Evolutionary conservation across 2,113 vertebrate genomes (phyloP), one percentile per base, ranked within the genome.

Genomic region (zebrafish (Danio rerio)): DNA sequence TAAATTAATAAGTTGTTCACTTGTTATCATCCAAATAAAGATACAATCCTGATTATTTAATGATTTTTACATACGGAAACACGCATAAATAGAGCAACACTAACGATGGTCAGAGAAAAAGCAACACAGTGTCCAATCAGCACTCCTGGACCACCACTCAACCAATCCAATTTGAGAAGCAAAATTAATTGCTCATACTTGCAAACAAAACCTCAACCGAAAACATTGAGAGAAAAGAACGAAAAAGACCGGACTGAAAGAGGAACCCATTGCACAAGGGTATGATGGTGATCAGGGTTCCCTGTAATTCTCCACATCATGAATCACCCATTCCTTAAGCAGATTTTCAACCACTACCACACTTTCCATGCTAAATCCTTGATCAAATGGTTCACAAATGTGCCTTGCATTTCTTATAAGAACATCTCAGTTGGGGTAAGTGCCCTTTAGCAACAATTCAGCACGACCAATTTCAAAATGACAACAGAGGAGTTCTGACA

Each of bases 381-480:
- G 21, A 16, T 43, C 16, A 79, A 84, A 81, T 45, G 18, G 11
- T 47, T 52, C 43, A 65, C 81, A 78, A 84, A 84, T 69, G 78
- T 72, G 53, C 63, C 78, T 78, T 72, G 20, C 53, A 45, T 79
- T 86, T 86, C 79, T 69, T 47, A 83, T 79, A 74, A 80, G 66
- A 80, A 61, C 45, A 55, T 73, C 42, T 86, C 42, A 7, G 42
- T n/a, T 52, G 3, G 78, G 78, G 58, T 16, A 21, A 10, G 40
- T 71, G 77, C 63, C 49, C 52, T 20, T 62, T 31, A 72, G 66
- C 18, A 53, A 80, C 56, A 73, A 77, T 61, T 68, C 40, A 40
- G 50, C 61, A 75, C 61, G 69, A 74, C 18, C 45, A 11, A 62
- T 63, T 52, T n/a, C 2, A 74, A 18, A 70, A 16, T 16, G 47